Percentiles rank a stretch among this genome's conserved stretches.
Evolutionary conservation across 1,140 invertebrate genomes (phyloP).

Genomic region (Oryzaephilus surinamensis): DNA sequence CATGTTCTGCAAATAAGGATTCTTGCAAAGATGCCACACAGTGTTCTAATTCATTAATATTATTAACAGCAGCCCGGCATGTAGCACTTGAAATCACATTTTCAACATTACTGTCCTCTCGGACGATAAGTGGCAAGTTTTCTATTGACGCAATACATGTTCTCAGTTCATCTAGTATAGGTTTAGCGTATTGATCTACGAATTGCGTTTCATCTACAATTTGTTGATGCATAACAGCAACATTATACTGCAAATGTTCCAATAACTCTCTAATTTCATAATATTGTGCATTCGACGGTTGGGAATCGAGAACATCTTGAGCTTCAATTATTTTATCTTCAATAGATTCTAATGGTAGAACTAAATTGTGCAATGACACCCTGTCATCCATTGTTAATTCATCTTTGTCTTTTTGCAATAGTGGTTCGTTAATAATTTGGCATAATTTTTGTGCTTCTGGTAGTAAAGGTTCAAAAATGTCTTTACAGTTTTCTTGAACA

Average conservation of each 20-base stretch:
- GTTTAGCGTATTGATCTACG: conserved; percentile 1
- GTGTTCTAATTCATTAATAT: no score
- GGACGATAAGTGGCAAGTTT: conserved; percentile 23
- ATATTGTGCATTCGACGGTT: conserved; percentile 8
- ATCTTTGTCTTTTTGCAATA: conserved; percentile 17
- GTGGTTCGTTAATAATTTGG: conserved; percentile 17
- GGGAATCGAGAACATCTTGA: conserved; percentile 18
- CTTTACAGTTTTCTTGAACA: not conserved
- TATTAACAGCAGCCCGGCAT: no score
- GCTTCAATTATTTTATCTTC: conserved; percentile 26
- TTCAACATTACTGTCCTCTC: conserved; percentile 7
- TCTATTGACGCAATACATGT: conserved; percentile 13
- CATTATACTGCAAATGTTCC: conserved; percentile 27
- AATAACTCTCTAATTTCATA: conserved; percentile 14
- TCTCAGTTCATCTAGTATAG: not conserved
- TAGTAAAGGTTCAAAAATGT: no score
- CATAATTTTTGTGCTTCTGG: not conserved
- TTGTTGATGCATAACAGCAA: conserved; percentile 28
- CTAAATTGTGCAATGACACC: conserved; percentile 17
- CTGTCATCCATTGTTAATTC: conserved; percentile 20
- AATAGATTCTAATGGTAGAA: conserved; percentile 22
- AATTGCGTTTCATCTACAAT: conserved; percentile 25
- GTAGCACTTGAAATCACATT: not conserved
- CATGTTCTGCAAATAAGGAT: no score
- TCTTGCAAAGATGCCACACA: no score